Evolutionary conservation across 2,888 invertebrate species (phyloP).

Genomic region (Calameuta idolon): DNA sequence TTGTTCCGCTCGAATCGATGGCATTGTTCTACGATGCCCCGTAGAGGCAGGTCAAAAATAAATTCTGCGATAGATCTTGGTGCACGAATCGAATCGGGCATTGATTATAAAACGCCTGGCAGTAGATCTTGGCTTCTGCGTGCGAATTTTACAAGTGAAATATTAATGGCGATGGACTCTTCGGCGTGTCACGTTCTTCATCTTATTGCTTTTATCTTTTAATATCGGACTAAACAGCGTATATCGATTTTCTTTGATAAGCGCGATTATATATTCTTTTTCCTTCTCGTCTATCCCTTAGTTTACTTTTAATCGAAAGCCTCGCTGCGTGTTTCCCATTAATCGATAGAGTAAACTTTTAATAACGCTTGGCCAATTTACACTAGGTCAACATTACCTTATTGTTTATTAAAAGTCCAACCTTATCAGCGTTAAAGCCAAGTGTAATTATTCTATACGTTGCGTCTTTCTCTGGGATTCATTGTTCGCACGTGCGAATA

Average conservation of each 20-base stretch:
- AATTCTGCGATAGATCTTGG: not conserved
- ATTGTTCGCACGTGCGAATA: not conserved
- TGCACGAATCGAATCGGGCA: not conserved
- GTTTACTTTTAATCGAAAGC: not conserved
- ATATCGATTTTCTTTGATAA: not conserved
- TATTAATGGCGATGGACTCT: not conserved
- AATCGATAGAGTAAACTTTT: not conserved
- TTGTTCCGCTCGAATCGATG: not conserved
- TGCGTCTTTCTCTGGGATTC: not conserved
- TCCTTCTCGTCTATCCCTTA: not conserved
- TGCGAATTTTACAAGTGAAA: not conserved
- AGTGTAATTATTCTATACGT: not conserved
- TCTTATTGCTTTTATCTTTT: not conserved
- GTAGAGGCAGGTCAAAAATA: not conserved
- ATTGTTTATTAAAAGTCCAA: not conserved
- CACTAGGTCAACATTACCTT: not conserved
- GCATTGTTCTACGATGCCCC: not conserved
- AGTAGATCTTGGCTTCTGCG: not conserved
- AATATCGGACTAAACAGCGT: not conserved
- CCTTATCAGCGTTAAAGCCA: not conserved
- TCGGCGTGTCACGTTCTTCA: not conserved
- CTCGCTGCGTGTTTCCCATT: not conserved
- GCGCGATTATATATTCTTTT: not conserved
- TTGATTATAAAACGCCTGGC: not conserved
- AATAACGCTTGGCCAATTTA: not conserved